These are phyloP conservation scores for Orthosia gracilis DNA, from an alignment of 2,888 invertebrate genomes.

Conservation along the genomic window DNA sequence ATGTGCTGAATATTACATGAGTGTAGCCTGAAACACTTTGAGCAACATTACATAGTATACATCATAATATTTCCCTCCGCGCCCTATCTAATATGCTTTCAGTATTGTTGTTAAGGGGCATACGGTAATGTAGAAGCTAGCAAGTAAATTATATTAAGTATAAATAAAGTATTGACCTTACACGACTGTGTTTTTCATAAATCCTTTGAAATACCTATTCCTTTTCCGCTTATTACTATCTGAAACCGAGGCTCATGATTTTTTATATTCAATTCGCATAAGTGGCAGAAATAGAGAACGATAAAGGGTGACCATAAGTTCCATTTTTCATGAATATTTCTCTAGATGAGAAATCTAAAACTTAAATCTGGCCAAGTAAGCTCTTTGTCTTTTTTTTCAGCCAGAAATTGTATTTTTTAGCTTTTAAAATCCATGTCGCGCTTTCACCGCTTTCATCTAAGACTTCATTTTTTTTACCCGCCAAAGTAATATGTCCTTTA, in stretches of 20 bases:
- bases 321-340: background rate
- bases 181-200: background rate
- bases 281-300: background rate
- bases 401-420: background rate
- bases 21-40: constrained; percentile 49
- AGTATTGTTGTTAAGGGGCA: constrained; percentile 44
- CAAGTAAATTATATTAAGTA: background rate
- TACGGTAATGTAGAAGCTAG: background rate
- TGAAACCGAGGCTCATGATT: background rate
- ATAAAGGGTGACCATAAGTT: background rate
- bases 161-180: background rate
- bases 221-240: background rate
- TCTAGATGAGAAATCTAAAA: no score
- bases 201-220: no score
- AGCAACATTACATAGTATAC: constrained; percentile 60
- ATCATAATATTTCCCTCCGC: constrained; percentile 68
- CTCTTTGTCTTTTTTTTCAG: no score
- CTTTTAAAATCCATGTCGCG: background rate
- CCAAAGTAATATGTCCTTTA: background rate
- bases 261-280: background rate
- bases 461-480: background rate
- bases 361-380: no score
- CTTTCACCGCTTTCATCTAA: background rate
- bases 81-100: constrained; percentile 31
- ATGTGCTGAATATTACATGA: constrained; percentile 65